A percentile compares a stretch with the other conserved stretches of the same genome.
These are phyloP conservation scores for Sarcophaga caerulescens DNA, from an alignment of 2,888 invertebrate genomes.

Conservation along the genomic window DNA sequence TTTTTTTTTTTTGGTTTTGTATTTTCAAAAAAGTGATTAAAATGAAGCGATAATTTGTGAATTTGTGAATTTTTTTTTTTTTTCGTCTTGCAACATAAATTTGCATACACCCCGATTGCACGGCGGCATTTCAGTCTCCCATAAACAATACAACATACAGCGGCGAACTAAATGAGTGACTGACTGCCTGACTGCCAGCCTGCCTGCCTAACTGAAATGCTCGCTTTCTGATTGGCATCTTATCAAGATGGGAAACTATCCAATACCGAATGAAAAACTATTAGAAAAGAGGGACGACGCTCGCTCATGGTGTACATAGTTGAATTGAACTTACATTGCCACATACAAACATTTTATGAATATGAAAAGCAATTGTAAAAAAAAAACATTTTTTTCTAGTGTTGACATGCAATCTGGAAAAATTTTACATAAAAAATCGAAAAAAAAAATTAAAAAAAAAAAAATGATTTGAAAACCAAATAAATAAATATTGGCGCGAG, in stretches of 20 bases:
- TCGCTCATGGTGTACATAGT: slow-evolving; percentile 40
- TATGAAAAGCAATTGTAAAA: slow-evolving; percentile 36
- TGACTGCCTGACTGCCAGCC: no score
- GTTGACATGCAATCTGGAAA: slow-evolving; percentile 64
- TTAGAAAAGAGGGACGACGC: no score
- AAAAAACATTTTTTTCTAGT: slow-evolving; percentile 25
- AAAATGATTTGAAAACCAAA: background rate
- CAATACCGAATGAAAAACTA: slow-evolving; percentile 76
- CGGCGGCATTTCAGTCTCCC: no score
- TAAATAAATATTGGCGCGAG: slow-evolving; percentile 60
- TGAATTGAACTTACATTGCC: slow-evolving; percentile 15
- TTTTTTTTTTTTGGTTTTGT: background rate
- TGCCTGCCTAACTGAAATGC: slow-evolving; percentile 53
- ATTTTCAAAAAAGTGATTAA: slow-evolving; percentile 19
- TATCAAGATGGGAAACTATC: slow-evolving; percentile 81
- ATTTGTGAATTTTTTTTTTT: slow-evolving; percentile 14
- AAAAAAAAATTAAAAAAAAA: slow-evolving; percentile 2
- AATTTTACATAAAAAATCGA: slow-evolving; percentile 11
- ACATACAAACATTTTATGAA: slow-evolving; percentile 51
- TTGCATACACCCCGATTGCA: no score
- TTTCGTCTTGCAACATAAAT: background rate
- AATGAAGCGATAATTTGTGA: slow-evolving; percentile 43
- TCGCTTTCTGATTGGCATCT: slow-evolving; percentile 78
- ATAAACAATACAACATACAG: no score
- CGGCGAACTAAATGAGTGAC: no score